Conservation (phyloP, 2,888 invertebrate species). For the Oasisia sp. region DNA sequence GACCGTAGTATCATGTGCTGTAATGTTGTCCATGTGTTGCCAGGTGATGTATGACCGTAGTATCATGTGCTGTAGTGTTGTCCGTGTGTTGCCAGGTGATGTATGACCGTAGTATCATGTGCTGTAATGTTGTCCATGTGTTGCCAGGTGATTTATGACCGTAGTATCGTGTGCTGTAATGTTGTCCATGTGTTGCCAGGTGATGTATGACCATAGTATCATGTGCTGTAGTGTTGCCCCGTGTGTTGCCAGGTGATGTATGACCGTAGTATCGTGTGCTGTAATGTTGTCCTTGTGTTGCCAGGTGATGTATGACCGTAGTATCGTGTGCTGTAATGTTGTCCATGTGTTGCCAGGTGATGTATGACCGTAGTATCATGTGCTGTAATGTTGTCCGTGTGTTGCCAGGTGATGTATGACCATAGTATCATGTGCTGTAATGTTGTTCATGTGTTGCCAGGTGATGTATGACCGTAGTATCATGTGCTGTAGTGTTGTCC, state of each 20-base stretch:
- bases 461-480: background rate
- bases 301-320: background rate
- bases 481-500: background rate
- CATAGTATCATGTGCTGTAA: background rate
- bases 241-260: background rate
- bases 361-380: background rate
- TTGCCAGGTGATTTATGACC: background rate
- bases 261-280: background rate
- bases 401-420: background rate
- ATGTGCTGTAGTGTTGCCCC: background rate
- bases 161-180: background rate
- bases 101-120: no score
- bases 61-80: no score
- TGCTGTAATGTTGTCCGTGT: background rate
- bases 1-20: no score
- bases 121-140: background rate
- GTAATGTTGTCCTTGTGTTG: background rate
- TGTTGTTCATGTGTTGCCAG: background rate
- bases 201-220: conserved; percentile 58
- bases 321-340: background rate
- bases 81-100: no score
- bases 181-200: conserved; percentile 43
- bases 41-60: conserved; percentile 13
- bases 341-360: background rate
- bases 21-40: background rate